phyloP scores from a whole-genome alignment of 2,797 vertebrate genomes.

The Anisognathus igniventris region DNA sequence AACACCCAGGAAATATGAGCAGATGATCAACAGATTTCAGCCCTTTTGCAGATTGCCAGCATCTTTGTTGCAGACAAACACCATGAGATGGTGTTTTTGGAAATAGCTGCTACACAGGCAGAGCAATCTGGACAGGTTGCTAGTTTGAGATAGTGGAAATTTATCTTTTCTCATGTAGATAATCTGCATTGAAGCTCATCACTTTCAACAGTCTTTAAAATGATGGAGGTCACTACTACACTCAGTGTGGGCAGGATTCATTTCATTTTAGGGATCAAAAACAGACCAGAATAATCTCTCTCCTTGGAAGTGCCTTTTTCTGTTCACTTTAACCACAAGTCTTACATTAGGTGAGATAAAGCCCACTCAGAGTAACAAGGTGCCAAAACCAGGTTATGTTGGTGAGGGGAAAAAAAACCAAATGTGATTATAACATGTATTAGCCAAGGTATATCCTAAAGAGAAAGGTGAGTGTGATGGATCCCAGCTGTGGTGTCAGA shows the following conservation, averaged over 20 bases:
- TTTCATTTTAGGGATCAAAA: not conserved
- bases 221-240: accelerated
- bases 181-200: not conserved
- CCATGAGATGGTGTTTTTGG: not conserved
- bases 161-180: not conserved
- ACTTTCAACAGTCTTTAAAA: not conserved
- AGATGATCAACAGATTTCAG: not conserved
- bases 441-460: slow-evolving; percentile 10
- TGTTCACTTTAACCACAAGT: not conserved
- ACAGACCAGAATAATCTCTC: not conserved
- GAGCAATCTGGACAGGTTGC: not conserved
- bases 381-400: not conserved
- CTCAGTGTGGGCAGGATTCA: not conserved
- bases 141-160: not conserved
- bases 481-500: not conserved
- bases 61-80: not conserved
- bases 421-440: not conserved
- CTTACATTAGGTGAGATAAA: not conserved
- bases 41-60: not conserved
- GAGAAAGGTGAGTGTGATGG: not conserved
- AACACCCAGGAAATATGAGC: not conserved
- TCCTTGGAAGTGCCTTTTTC: not conserved
- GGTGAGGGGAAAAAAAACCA: not conserved
- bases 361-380: not conserved
- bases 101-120: not conserved